phyloP scores from a whole-genome alignment of 2,888 invertebrate species.

The Dasypolia templi region DNA sequence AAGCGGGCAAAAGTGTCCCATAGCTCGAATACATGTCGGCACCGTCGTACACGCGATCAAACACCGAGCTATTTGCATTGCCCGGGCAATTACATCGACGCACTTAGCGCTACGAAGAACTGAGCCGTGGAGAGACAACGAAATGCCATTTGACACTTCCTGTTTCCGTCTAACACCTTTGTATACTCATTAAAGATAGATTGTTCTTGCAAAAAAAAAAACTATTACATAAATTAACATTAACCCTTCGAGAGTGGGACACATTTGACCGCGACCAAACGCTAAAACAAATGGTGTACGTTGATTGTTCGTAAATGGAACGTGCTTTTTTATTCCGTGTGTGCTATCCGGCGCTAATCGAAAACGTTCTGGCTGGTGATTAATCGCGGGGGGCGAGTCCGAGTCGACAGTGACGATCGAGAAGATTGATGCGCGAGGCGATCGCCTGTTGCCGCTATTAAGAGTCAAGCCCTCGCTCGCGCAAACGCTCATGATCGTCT shows the following conservation, averaged over 20 bases:
- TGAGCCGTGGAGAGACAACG: constrained; percentile 88
- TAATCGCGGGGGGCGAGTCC: constrained; percentile 85
- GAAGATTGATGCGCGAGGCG: constrained; percentile 83
- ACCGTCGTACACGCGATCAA: constrained; percentile 75
- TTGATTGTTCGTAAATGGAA: constrained; percentile 81
- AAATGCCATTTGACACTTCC: constrained; percentile 90
- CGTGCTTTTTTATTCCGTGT: constrained; percentile 74
- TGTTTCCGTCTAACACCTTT: constrained; percentile 83
- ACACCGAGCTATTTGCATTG: constrained; percentile 85
- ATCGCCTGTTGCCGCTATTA: constrained; percentile 78
- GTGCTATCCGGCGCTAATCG: constrained; percentile 85
- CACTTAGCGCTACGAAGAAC: constrained; percentile 87
- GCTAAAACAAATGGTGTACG: constrained; percentile 71
- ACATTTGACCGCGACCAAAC: constrained; percentile 61
- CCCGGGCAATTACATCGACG: constrained; percentile 87
- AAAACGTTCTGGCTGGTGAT: constrained; percentile 85
- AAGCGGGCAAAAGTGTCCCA: constrained; percentile 72
- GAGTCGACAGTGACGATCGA: constrained; percentile 84
- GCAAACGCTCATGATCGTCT: constrained; percentile 65
- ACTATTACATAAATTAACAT: constrained; percentile 42
- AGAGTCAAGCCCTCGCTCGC: constrained; percentile 72
- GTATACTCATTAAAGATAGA: constrained; percentile 64
- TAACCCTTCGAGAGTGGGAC: constrained; percentile 52
- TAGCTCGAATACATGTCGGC: constrained; percentile 68
- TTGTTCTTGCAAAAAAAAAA: constrained; percentile 75